Base-by-base conservation (phyloP, 2,113 vertebrate species). In the Myiozetetes cayanensis region DNA sequence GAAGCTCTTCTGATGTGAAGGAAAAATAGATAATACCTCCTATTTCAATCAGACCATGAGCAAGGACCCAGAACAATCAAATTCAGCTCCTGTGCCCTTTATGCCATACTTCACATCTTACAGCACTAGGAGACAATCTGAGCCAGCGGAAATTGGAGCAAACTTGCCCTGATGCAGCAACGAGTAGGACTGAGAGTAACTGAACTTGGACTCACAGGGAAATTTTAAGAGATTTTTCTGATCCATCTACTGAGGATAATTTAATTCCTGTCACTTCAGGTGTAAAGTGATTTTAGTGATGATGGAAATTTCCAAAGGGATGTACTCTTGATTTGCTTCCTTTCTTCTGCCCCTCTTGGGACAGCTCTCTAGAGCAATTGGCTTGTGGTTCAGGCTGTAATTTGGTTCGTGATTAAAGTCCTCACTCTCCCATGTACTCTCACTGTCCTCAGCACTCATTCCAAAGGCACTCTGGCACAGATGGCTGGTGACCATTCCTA, bases 261-360 rank as follows among this genome's bases (percentile, higher is more conserved):
- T 84, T 89, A 15, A 63, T 55, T 37, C 52, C 35, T 73, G 66
- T n/a, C 39, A 44, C 9, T 96, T 91, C 79, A 96, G 93, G 95
- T 93, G 68, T 80, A 84, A 94, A 93, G 96, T 98, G 97, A 96
- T 97, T 97, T 96, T 12, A 91, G 97, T 74, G 75, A 97, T 92
- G 92, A 96, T 85, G 87, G 80, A 97, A 96, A 94, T 97, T 97
- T 98, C 80, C 13, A 55, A 78, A 95, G 89, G 97, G 90, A 96
- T 80, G 85, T 90, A 15, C 82, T 95, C 62, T 89, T 89, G 94
- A 72, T 96, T 97, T 33, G 68, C 93, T 97, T 98, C 95, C 97
- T 97, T 97, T 94, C 91, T 96, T 78, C 96, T 92, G 30, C 8
- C 96, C 71, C 86, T 87, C 91, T 70, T 23, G 16, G 53, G 12